phyloP scores from a whole-genome alignment of 2,888 invertebrate species.

The Leptinotarsa peninsularis region DNA sequence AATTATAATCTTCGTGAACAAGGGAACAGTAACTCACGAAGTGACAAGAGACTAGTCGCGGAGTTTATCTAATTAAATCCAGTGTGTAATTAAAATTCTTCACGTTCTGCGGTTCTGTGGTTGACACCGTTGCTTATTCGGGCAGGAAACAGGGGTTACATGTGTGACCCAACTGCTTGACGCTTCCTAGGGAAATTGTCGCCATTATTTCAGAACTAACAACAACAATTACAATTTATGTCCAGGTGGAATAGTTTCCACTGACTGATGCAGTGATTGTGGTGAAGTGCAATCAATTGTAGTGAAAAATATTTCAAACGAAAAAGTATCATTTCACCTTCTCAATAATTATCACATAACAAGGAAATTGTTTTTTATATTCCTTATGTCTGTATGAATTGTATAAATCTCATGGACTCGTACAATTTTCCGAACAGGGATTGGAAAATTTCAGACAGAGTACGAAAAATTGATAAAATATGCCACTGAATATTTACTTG shows the following conservation, averaged over 20 bases:
- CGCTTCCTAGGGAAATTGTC: conserved; percentile 49
- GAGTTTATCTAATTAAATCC: conserved; percentile 38
- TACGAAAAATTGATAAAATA: too few relatives aligned
- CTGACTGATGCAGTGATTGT: conserved; percentile 8
- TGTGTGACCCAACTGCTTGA: conserved; percentile 44
- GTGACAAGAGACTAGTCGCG: conserved; percentile 13
- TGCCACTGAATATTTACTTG: too few relatives aligned
- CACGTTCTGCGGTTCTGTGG: conserved; percentile 34
- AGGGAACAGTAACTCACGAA: conserved; percentile 2
- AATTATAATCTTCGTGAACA: conserved; percentile 1
- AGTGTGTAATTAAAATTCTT: conserved; percentile 38
- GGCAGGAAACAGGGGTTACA: conserved; percentile 38
- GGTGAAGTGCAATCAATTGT: neutral
- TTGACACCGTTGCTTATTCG: conserved; percentile 39
- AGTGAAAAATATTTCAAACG: neutral
- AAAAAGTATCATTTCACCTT: too few relatives aligned
- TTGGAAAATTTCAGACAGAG: too few relatives aligned
- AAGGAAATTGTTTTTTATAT: too few relatives aligned
- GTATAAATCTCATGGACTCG: too few relatives aligned
- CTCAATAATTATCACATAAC: too few relatives aligned
- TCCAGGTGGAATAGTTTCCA: conserved; percentile 39
- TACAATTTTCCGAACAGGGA: too few relatives aligned
- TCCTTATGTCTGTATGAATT: too few relatives aligned
- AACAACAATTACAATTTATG: conserved; percentile 43
- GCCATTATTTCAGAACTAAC: conserved; percentile 47